These are phyloP conservation scores for Protomyctophum bolini DNA, from an alignment of 2,113 vertebrate genomes.

Conservation along the genomic window DNA sequence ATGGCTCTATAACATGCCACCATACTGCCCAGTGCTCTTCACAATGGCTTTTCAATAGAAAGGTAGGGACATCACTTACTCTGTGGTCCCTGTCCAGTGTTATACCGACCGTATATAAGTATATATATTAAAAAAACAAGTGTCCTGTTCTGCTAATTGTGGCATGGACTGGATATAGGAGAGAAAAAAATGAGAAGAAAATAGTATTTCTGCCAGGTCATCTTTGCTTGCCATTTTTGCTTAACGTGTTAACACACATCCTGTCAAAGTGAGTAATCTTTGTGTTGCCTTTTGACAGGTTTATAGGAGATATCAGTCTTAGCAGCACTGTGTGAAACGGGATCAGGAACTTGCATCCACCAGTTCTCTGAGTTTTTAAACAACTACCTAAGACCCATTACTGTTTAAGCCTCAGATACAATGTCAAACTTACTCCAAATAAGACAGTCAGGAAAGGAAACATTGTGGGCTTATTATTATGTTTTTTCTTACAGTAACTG, in stretches of 20 bases:
- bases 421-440: slow-evolving; percentile 44
- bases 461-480: slow-evolving; percentile 59
- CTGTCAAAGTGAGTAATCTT: slow-evolving; percentile 33
- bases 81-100: slow-evolving; percentile 42
- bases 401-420: slow-evolving; percentile 64
- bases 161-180: slow-evolving; percentile 42
- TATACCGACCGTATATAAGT: too few species aligned
- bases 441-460: slow-evolving; percentile 40
- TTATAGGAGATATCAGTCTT: slow-evolving; percentile 36
- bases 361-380: slow-evolving; percentile 22
- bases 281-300: slow-evolving; percentile 47
- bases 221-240: slow-evolving; percentile 37
- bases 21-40: slow-evolving; percentile 48
- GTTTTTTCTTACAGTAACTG: slow-evolving; percentile 66
- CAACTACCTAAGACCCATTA: slow-evolving; percentile 31
- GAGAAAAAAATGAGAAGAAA: slow-evolving; percentile 34
- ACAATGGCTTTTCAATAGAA: slow-evolving; percentile 44
- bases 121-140: neutral
- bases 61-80: slow-evolving; percentile 30
- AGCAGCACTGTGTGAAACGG: slow-evolving; percentile 46
- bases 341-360: slow-evolving; percentile 42
- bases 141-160: slow-evolving; percentile 39
- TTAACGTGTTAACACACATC: slow-evolving; percentile 51
- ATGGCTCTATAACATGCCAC: slow-evolving; percentile 24
- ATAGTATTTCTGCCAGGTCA: slow-evolving; percentile 26